Percentiles rank a stretch among this genome's conserved stretches.
Evolutionary conservation across 2,888 invertebrate species (phyloP).

Genomic region (Lissonota sp.): DNA sequence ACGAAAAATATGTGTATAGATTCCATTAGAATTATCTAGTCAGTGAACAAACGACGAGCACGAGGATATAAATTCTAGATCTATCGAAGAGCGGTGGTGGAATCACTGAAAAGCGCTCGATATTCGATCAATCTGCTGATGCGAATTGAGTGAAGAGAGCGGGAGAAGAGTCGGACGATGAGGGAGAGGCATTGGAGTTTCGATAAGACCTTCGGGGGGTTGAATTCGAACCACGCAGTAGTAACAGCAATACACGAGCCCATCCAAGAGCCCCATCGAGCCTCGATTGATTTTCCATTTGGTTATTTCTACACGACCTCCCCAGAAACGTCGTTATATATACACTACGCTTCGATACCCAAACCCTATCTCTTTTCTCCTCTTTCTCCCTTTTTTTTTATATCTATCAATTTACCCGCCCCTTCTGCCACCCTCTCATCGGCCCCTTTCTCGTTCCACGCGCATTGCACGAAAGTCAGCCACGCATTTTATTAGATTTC

Average conservation of each 20-base stretch:
- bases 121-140: slow-evolving; percentile 63
- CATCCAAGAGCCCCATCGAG: slow-evolving; percentile 36
- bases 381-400: slow-evolving; percentile 8
- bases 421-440: slow-evolving; percentile 39
- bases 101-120: slow-evolving; percentile 46
- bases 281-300: slow-evolving; percentile 64
- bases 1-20: slow-evolving; percentile 18
- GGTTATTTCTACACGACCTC: slow-evolving; percentile 62
- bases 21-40: slow-evolving; percentile 57
- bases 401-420: slow-evolving; percentile 47
- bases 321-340: slow-evolving; percentile 62
- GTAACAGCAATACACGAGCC: slow-evolving; percentile 27
- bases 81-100: slow-evolving; percentile 20
- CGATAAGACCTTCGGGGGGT: slow-evolving; percentile 61
- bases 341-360: slow-evolving; percentile 40
- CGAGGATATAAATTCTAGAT: slow-evolving; percentile 2
- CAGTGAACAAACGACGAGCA: slow-evolving; percentile 32
- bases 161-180: not conserved
- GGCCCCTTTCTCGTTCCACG: slow-evolving; percentile 49
- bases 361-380: slow-evolving; percentile 24
- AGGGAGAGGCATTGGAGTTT: slow-evolving; percentile 50
- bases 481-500: slow-evolving; percentile 76
- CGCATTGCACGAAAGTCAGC: slow-evolving; percentile 64
- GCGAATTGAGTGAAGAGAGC: slow-evolving; percentile 49
- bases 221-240: slow-evolving; percentile 54